Evolutionary conservation across 2,888 invertebrate genomes (phyloP).

Genomic region (Epinotia demarniana): DNA sequence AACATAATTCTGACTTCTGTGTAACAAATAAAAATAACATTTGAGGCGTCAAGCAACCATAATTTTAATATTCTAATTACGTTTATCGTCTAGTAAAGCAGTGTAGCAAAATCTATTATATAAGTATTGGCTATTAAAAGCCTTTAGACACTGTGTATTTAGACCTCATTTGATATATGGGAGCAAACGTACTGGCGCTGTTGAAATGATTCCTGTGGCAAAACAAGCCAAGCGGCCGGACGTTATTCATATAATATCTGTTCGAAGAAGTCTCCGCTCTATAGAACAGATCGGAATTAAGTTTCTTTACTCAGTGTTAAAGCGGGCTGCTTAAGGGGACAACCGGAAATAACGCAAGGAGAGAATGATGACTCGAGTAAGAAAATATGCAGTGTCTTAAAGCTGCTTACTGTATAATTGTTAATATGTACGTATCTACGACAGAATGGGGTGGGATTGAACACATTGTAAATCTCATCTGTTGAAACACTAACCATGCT

Average conservation of each 20-base stretch:
- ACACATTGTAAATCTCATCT: slow-evolving; percentile 42
- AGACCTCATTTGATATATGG: background rate
- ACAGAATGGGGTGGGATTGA: slow-evolving; percentile 35
- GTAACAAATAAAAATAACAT: background rate
- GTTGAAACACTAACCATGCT: slow-evolving; percentile 23
- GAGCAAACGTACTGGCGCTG: background rate
- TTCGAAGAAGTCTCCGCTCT: background rate
- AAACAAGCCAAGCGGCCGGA: too few relatives aligned
- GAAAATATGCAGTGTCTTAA: slow-evolving; percentile 6
- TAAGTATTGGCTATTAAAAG: slow-evolving; percentile 5
- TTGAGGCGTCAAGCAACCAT: background rate
- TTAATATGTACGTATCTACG: slow-evolving; percentile 34
- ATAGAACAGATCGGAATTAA: background rate
- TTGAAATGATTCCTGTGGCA: too few relatives aligned
- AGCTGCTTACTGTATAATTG: slow-evolving; percentile 3
- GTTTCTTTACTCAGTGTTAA: background rate
- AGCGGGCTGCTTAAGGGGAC: too few relatives aligned
- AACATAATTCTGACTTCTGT: background rate
- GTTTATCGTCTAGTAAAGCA: background rate
- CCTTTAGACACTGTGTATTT: background rate
- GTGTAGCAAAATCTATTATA: background rate
- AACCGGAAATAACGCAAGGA: too few relatives aligned
- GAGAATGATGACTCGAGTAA: too few relatives aligned
- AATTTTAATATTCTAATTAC: background rate
- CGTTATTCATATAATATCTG: background rate